Evolutionary conservation across 2,797 vertebrate genomes (phyloP).

Genomic region (Allobates femoralis): DNA sequence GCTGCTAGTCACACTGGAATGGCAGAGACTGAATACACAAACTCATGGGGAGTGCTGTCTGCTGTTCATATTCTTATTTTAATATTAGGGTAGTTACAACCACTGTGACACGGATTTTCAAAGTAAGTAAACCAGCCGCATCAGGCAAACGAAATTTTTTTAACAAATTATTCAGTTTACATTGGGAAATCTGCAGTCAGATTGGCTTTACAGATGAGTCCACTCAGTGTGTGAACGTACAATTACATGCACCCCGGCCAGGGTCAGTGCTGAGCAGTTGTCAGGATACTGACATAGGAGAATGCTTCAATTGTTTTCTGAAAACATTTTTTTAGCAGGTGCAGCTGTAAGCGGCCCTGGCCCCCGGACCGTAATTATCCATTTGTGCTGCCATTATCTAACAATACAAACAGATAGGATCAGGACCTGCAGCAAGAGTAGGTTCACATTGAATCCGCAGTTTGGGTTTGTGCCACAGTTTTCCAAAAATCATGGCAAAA

Average conservation of each 20-base stretch:
- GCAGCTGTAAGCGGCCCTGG: neutral
- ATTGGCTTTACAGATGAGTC: too few species aligned
- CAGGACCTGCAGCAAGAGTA: neutral
- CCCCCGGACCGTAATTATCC: neutral
- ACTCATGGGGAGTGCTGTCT: too few species aligned
- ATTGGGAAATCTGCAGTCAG: too few species aligned
- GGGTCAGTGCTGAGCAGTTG: neutral
- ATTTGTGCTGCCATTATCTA: neutral
- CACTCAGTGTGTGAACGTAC: neutral
- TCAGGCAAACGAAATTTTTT: too few species aligned
- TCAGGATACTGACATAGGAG: neutral
- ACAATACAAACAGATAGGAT: neutral
- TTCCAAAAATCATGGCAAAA: neutral
- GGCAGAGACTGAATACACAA: too few species aligned
- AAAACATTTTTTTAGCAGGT: neutral
- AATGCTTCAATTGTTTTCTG: neutral
- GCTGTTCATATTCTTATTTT: too few species aligned
- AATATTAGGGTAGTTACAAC: too few species aligned
- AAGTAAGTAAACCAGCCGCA: too few species aligned
- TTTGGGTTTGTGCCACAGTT: neutral
- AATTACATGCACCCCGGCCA: neutral
- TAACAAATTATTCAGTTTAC: too few species aligned
- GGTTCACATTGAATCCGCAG: neutral
- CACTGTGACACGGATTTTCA: too few species aligned
- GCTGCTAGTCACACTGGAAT: too few species aligned